A percentile compares a stretch with the other conserved stretches of the same genome.
Evolutionary conservation across 2,797 vertebrate genomes (phyloP).

Genomic region (Karalla daura): DNA sequence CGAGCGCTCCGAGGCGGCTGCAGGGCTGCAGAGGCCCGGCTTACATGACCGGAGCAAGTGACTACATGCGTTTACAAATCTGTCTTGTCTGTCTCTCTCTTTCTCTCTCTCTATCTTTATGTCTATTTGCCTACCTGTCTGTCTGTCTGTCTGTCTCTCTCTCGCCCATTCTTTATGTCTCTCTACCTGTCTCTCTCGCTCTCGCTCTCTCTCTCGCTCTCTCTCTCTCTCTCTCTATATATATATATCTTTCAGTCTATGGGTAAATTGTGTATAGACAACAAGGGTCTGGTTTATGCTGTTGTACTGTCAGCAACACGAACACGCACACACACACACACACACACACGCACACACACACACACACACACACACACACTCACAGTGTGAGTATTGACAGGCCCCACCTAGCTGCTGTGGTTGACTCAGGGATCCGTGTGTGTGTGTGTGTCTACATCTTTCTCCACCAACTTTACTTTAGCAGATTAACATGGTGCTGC

Average conservation of each 20-base stretch:
- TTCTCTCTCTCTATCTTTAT: too few species aligned
- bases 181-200: background rate
- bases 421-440: constrained; percentile 55
- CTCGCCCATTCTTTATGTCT: too few species aligned
- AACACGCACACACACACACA: constrained; percentile 36
- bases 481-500: constrained; percentile 47
- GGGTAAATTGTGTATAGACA: constrained; percentile 26
- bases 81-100: constrained; percentile 3
- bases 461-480: constrained; percentile 58
- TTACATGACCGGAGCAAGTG: constrained; percentile 46
- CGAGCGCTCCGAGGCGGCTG: constrained; percentile 39
- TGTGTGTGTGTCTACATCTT: constrained; percentile 43
- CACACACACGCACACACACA: constrained; percentile 23
- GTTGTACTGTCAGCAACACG: constrained; percentile 52
- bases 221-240: too few species aligned
- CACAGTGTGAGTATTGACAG: constrained; percentile 55
- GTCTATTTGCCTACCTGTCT: background rate
- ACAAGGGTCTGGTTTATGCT: constrained; percentile 53
- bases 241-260: background rate
- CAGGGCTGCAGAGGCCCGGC: constrained; percentile 48
- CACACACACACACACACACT: constrained; percentile 28
- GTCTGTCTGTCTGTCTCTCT: constrained; percentile 19
- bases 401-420: constrained; percentile 73
- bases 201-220: too few species aligned
- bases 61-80: constrained; percentile 8